phyloP scores from a whole-genome alignment of 2,113 vertebrate species.

The Ptyas mucosa region DNA sequence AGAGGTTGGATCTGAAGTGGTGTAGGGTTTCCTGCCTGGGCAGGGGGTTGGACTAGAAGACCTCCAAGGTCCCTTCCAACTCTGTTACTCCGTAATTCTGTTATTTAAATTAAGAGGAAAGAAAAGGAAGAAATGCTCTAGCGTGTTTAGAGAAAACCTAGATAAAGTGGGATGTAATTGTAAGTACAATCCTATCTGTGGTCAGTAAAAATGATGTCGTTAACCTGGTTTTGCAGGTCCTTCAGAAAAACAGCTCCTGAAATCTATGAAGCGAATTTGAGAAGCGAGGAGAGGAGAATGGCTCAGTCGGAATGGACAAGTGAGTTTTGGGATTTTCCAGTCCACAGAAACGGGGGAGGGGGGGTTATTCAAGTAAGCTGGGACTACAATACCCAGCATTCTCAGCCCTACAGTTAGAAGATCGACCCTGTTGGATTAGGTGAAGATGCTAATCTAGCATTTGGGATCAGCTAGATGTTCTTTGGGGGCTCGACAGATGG shows the following conservation, averaged over 20 bases:
- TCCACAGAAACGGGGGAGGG: not conserved
- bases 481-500: not conserved
- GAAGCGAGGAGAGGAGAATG: conserved; percentile 47
- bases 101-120: no score
- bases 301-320: conserved; percentile 62
- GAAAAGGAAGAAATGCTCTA: no score
- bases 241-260: conserved; percentile 31
- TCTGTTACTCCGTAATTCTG: no score
- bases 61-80: no score
- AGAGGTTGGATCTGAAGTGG: no score
- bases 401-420: not conserved
- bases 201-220: not conserved
- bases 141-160: no score
- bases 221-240: conserved; percentile 20
- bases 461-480: not conserved
- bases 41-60: no score
- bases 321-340: conserved; percentile 51
- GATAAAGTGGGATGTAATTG: not conserved
- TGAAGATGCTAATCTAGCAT: not conserved
- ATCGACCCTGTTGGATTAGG: not conserved
- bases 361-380: not conserved
- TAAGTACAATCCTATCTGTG: not conserved
- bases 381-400: not conserved
- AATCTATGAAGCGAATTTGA: conserved; percentile 28
- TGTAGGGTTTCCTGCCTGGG: no score